phyloP scores from a whole-genome alignment of 1,140 invertebrate genomes.

The Aphelinus certus region DNA sequence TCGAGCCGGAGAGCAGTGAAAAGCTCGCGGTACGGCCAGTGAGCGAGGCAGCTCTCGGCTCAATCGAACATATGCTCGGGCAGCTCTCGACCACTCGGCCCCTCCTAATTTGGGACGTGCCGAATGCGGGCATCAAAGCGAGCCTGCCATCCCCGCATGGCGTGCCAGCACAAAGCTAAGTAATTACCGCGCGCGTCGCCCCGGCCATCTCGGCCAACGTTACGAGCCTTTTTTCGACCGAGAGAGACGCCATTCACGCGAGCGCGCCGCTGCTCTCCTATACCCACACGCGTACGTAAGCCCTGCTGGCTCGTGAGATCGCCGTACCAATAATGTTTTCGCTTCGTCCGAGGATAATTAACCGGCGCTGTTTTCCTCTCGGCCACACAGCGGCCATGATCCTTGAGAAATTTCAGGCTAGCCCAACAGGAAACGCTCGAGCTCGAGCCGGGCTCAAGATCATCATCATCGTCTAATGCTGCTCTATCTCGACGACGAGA shows the following conservation, averaged over 20 bases:
- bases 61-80: background rate
- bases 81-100: constrained; percentile 44
- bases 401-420: no score
- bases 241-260: constrained; percentile 4
- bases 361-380: no score
- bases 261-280: background rate
- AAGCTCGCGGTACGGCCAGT: background rate
- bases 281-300: no score
- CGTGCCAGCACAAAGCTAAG: constrained; percentile 55
- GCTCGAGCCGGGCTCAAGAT: no score
- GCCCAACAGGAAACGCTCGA: no score
- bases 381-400: no score
- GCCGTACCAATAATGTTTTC: no score
- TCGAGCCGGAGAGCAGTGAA: background rate
- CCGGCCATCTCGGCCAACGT: background rate
- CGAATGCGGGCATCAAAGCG: constrained; percentile 40
- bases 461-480: no score
- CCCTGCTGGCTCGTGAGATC: no score
- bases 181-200: constrained; percentile 50
- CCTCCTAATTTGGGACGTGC: constrained; percentile 46
- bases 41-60: background rate
- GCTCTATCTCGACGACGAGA: no score
- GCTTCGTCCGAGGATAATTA: no score
- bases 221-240: constrained; percentile 39
- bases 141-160: constrained; percentile 50